phyloP scores from a whole-genome alignment of 2,113 vertebrate genomes.

The Axis porcinus region DNA sequence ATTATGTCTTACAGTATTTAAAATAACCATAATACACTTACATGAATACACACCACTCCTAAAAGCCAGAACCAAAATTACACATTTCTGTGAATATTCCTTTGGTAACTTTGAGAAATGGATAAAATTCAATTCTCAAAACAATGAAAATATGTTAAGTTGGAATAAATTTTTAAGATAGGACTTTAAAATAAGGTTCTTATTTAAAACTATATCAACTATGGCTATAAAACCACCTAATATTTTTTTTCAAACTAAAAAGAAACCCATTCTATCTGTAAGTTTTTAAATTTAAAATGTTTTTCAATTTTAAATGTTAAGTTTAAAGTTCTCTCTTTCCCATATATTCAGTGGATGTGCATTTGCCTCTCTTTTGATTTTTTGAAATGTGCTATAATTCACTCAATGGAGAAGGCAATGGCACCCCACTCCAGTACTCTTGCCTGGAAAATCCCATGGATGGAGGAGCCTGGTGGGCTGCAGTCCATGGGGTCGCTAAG shows the following conservation, averaged over 20 bases:
- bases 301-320: not conserved
- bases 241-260: constrained; percentile 8
- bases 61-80: constrained; percentile 31
- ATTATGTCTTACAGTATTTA: not conserved
- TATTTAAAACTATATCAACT: not conserved
- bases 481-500: too few relatives aligned
- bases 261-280: not conserved
- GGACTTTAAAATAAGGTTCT: not conserved
- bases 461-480: too few relatives aligned
- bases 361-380: not conserved
- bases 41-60: not conserved
- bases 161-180: constrained; percentile 22
- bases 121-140: not conserved
- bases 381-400: not conserved
- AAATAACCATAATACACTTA: not conserved
- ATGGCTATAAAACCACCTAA: not conserved
- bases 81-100: not conserved
- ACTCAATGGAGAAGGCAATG: not conserved
- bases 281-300: not conserved
- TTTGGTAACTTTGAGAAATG: not conserved
- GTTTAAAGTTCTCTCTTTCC: not conserved
- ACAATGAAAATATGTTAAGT: constrained; percentile 12
- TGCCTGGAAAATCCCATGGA: too few relatives aligned
- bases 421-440: too few relatives aligned
- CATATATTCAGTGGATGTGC: not conserved